Conservation (phyloP, 2,888 invertebrate genomes). For the Coecobrya sp. region DNA sequence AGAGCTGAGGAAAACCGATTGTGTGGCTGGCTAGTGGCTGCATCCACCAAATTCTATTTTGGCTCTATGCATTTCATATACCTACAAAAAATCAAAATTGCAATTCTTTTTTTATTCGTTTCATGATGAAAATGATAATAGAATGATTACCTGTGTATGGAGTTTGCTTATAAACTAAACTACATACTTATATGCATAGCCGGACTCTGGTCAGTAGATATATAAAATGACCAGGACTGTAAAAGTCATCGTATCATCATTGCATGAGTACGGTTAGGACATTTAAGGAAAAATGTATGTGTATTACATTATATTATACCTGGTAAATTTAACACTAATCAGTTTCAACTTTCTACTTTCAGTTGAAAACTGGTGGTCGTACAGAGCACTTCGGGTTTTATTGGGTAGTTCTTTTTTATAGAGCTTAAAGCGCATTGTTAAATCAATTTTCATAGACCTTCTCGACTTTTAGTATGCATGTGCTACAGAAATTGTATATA, state of each 20-base stretch:
- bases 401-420: background rate
- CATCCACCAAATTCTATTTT: background rate
- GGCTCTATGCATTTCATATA: conserved; percentile 19
- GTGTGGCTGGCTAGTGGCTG: conserved; percentile 28
- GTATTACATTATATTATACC: too few species aligned
- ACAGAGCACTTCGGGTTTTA: conserved; percentile 55
- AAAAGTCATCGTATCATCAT: conserved; percentile 5
- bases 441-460: background rate
- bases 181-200: background rate
- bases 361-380: conserved; percentile 67
- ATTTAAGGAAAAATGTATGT: too few species aligned
- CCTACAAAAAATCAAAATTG: conserved; percentile 67
- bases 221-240: background rate
- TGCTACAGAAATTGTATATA: background rate
- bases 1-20: conserved; percentile 40
- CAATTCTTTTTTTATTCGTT: conserved; percentile 58
- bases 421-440: background rate
- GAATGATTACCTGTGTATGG: background rate
- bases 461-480: background rate
- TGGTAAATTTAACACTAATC: background rate
- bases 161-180: conserved; percentile 33
- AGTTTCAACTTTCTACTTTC: conserved; percentile 11
- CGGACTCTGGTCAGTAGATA: conserved; percentile 25
- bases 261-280: too few species aligned
- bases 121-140: conserved; percentile 30